A percentile compares a stretch with the other conserved stretches of the same genome.
Conservation (phyloP, 2,797 vertebrate genomes). For the Peromyscus nudipes region DNA sequence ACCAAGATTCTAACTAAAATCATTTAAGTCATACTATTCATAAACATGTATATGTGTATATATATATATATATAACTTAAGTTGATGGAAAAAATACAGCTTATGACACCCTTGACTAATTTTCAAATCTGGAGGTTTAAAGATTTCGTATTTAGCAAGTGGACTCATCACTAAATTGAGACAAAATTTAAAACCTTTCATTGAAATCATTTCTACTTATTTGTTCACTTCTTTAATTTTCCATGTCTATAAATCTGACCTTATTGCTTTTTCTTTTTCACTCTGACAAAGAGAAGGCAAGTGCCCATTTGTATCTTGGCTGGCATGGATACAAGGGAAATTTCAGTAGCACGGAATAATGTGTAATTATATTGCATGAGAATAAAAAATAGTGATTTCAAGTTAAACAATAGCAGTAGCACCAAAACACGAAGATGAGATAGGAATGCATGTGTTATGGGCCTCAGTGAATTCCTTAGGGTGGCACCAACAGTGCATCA, state of each 20-base stretch:
- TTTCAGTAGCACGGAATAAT: background rate
- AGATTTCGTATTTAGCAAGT: background rate
- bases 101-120: background rate
- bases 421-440: background rate
- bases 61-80: background rate
- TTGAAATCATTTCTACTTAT: background rate
- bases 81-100: background rate
- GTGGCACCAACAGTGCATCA: fast-evolving
- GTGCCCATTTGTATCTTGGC: background rate
- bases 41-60: background rate
- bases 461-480: background rate
- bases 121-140: background rate
- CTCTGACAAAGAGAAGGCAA: background rate
- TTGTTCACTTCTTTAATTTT: background rate
- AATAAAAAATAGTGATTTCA: background rate
- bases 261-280: background rate
- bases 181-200: background rate
- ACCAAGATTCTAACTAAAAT: background rate
- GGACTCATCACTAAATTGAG: background rate
- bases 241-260: background rate
- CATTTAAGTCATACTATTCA: background rate
- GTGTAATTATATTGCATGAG: background rate
- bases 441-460: background rate
- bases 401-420: background rate
- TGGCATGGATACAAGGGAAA: background rate